Evolutionary conservation across 2,888 invertebrate genomes (phyloP).

Genomic region (Polymixis flavicincta): DNA sequence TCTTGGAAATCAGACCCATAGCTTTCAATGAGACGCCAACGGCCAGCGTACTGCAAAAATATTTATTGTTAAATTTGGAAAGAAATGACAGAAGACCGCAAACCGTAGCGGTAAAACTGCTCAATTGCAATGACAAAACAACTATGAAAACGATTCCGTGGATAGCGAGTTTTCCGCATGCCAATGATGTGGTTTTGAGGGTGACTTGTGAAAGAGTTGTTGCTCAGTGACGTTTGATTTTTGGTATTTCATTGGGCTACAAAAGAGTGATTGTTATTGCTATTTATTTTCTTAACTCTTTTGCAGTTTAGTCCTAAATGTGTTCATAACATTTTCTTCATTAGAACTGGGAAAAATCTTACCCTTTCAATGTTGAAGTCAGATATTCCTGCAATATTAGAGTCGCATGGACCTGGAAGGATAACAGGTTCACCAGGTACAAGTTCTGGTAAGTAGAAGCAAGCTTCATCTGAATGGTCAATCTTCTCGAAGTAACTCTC

Average conservation of each 20-base stretch:
- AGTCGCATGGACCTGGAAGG: conserved; percentile 80
- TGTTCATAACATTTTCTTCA: not conserved
- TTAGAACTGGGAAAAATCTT: conserved; percentile 53
- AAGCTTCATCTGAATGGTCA: conserved; percentile 78
- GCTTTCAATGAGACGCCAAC: conserved; percentile 92
- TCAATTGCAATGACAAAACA: not conserved
- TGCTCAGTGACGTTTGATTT: too few relatives aligned
- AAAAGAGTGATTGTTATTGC: not conserved
- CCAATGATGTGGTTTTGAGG: not conserved
- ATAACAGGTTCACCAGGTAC: conserved; percentile 76
- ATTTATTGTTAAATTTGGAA: not conserved
- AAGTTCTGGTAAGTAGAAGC: conserved; percentile 81
- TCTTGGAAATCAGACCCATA: conserved; percentile 91
- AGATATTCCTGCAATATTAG: conserved; percentile 73
- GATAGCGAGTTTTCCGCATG: not conserved
- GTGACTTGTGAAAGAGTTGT: not conserved
- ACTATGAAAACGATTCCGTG: not conserved
- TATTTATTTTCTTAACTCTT: not conserved
- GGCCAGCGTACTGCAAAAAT: conserved; percentile 68
- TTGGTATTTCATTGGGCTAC: not conserved
- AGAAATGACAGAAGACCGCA: not conserved
- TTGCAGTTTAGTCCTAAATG: not conserved
- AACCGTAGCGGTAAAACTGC: not conserved
- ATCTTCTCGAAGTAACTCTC: conserved; percentile 78
- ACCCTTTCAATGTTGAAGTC: conserved; percentile 78